Conservation (phyloP, 2,888 invertebrate species). For the Thecocarcelia acutangulata region DNA sequence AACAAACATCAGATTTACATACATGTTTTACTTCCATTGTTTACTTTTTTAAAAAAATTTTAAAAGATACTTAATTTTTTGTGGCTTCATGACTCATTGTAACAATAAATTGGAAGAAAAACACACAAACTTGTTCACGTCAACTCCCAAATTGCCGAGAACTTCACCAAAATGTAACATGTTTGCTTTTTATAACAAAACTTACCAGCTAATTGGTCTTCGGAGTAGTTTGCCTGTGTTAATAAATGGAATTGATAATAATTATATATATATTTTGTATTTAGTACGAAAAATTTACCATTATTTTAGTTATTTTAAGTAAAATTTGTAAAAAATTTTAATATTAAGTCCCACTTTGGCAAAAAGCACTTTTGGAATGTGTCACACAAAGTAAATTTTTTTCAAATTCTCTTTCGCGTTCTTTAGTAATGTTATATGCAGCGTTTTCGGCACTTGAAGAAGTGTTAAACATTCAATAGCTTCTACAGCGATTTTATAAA, state of each 20-base stretch:
- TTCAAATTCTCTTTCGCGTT: slow-evolving; percentile 32
- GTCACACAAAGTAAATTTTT: slow-evolving; percentile 55
- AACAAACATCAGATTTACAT: neutral
- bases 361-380: slow-evolving; percentile 71
- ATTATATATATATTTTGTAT: neutral
- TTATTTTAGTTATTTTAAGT: slow-evolving; percentile 62
- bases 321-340: slow-evolving; percentile 44
- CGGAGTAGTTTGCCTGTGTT: slow-evolving; percentile 90
- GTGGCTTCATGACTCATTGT: slow-evolving; percentile 45
- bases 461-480: neutral
- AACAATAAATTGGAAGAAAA: slow-evolving; percentile 25
- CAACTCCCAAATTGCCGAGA: slow-evolving; percentile 57
- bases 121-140: slow-evolving; percentile 38
- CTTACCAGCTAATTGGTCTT: slow-evolving; percentile 96
- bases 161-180: neutral
- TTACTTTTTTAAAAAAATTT: slow-evolving; percentile 40
- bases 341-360: slow-evolving; percentile 50
- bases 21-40: slow-evolving; percentile 13
- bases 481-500: slow-evolving; percentile 22
- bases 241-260: slow-evolving; percentile 31
- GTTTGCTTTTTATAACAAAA: slow-evolving; percentile 73
- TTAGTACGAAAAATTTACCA: slow-evolving; percentile 62
- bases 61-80: slow-evolving; percentile 20
- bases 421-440: slow-evolving; percentile 13
- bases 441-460: neutral